Conservation (phyloP, 2,888 invertebrate genomes). For the Nemotelus nigrinus region DNA sequence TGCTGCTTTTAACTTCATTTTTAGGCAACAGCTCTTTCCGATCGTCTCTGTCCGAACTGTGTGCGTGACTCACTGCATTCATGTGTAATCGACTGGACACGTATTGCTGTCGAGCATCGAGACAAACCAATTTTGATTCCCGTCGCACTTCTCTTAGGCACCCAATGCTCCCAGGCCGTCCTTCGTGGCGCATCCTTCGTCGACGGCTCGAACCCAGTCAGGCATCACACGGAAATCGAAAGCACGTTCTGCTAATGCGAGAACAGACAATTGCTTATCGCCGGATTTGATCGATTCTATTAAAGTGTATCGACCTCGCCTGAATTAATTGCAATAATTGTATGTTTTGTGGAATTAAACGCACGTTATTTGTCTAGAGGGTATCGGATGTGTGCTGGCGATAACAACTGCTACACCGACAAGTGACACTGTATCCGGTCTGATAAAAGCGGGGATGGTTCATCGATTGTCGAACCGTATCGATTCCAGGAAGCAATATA, state of each 20-base stretch:
- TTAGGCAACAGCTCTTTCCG: neutral
- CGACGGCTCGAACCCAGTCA: too few species aligned
- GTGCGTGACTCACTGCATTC: slow-evolving; percentile 14
- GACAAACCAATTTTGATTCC: slow-evolving; percentile 8
- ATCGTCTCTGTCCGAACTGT: slow-evolving; percentile 4
- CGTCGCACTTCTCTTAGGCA: neutral
- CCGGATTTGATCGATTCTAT: slow-evolving; percentile 29
- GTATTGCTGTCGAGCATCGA: slow-evolving; percentile 16
- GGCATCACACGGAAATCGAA: neutral
- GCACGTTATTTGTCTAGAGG: neutral
- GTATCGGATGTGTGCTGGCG: neutral
- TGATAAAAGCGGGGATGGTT: neutral
- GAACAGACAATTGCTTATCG: slow-evolving; percentile 19
- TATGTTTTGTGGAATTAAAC: slow-evolving; percentile 9
- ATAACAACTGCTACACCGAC: too few species aligned
- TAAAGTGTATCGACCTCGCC: slow-evolving; percentile 6
- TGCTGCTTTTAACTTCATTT: neutral
- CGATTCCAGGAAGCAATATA: neutral
- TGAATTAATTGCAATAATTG: slow-evolving; percentile 6
- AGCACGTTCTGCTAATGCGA: slow-evolving; percentile 19
- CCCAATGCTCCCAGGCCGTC: neutral
- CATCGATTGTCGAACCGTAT: neutral
- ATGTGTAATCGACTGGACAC: slow-evolving; percentile 33
- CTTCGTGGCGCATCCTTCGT: too few species aligned
- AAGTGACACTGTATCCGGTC: neutral